Percentiles rank a stretch among this genome's conserved stretches.
Evolutionary conservation across 2,888 invertebrate genomes (phyloP).

Genomic region (Andrena fulva): DNA sequence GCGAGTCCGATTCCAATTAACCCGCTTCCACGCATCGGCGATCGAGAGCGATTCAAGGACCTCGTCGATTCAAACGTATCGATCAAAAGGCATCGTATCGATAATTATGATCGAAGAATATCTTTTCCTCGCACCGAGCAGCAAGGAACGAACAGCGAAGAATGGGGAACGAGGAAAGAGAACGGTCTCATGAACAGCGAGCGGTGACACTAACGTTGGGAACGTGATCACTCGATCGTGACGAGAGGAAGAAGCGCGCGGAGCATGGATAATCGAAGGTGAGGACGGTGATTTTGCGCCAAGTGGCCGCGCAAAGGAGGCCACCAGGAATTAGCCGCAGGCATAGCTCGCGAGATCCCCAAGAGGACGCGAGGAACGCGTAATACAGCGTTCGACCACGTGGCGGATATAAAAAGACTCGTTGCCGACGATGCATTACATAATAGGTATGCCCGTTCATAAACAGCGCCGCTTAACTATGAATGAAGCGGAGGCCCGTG

Average conservation of each 20-base stretch:
- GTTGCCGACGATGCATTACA: constrained; percentile 69
- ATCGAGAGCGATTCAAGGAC: constrained; percentile 71
- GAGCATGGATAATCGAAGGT: no score
- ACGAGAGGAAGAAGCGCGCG: background rate
- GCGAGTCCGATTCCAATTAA: constrained; percentile 76
- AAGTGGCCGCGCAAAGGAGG: constrained; percentile 7
- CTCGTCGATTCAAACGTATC: constrained; percentile 54
- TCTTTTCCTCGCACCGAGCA: constrained; percentile 8
- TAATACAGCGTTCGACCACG: constrained; percentile 59
- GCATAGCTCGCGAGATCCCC: background rate
- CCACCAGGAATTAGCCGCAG: constrained; percentile 30
- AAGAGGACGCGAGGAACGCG: constrained; percentile 26
- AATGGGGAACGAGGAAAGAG: background rate
- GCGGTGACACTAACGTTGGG: background rate
- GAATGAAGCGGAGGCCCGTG: constrained; percentile 72
- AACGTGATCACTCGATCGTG: background rate
- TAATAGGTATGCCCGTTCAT: constrained; percentile 71
- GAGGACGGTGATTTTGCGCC: background rate
- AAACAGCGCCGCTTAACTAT: constrained; percentile 71
- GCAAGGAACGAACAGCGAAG: constrained; percentile 15
- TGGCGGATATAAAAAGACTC: constrained; percentile 71
- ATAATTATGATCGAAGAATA: constrained; percentile 58
- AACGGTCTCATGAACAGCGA: constrained; percentile 3
- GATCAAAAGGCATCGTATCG: constrained; percentile 43
- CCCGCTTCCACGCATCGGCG: constrained; percentile 75